Conservation (phyloP, 2,888 invertebrate genomes). For the Erebia palarica region DNA sequence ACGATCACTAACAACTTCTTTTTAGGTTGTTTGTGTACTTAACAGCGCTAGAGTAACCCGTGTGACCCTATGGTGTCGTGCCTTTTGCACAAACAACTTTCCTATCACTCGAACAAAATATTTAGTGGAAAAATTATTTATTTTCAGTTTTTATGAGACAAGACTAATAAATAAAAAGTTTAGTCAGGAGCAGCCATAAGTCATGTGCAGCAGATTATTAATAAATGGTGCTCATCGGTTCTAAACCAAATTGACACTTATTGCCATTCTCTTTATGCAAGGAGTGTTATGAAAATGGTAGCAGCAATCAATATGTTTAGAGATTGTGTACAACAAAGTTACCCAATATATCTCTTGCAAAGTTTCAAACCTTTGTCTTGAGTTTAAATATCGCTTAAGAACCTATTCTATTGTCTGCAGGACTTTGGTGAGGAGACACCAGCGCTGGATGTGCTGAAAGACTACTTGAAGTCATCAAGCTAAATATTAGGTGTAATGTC, state of each 20-base stretch:
- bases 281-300: no score
- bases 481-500: slow-evolving; percentile 76
- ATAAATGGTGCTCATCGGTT: no score
- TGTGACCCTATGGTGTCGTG: slow-evolving; percentile 74
- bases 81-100: slow-evolving; percentile 64
- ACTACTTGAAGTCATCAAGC: slow-evolving; percentile 94
- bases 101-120: slow-evolving; percentile 65
- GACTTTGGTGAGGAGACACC: slow-evolving; percentile 99
- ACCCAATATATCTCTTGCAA: no score
- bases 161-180: neutral
- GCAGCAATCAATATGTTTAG: no score
- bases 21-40: slow-evolving; percentile 52
- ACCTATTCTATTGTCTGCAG: slow-evolving; percentile 74
- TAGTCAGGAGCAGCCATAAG: no score
- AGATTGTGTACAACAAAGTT: no score
- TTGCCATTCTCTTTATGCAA: no score
- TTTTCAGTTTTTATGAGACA: neutral
- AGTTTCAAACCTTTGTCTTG: no score
- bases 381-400: neutral
- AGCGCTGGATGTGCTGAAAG: slow-evolving; percentile 96
- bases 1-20: slow-evolving; percentile 59
- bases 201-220: no score
- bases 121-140: neutral
- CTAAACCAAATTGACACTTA: no score
- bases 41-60: slow-evolving; percentile 59